Evolutionary conservation across 2,888 invertebrate genomes (phyloP), one percentile per base, ranked within the genome.

Genomic region (Leucoptera coffeella): DNA sequence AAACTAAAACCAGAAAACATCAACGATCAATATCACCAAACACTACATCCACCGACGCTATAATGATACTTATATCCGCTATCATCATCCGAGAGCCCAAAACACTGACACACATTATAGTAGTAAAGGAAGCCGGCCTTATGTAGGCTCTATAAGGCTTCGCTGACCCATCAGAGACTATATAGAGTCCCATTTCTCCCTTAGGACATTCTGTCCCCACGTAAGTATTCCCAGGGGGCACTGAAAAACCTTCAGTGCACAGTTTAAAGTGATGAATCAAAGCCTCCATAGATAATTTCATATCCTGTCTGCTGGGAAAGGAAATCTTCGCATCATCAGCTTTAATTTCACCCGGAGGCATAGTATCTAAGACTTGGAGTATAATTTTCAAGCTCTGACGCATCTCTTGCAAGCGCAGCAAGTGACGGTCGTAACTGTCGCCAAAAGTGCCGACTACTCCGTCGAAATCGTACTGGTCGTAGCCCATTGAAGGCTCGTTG

Each of bases 221-320:
- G 42, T 91, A 93, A 0, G 88, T 87, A 3, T 74, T 53, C 1
- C 92, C 92, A 11, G 92, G 85, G 1, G 92, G 91, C 12, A 93
- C 90, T 14, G 74, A 69, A 49, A 80, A 85, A 1, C 91, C 92
- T 53, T 86, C 82, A 2, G 82, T 76, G 48, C 82, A 92, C 31
- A 86, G 67, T 50, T 92, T 92, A 53, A 93, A 91, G 47, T 92
- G 91, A 52, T 92, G 90, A 41, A 92, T 92, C 23, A 91, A 57
- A 1, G 86, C 77, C 52, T 92, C 91, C 91, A 91, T 93, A 5
- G 76, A 77, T 4, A 75, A 79, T 65, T 92, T 92, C 91, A 93
- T 92, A 58, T 87, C 84, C 3, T 55, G 59, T 34, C 90, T 71
- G 19, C 58, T 74, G 2, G 92, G 91, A 4, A 88, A 78, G 9